phyloP scores from a whole-genome alignment of 2,888 invertebrate genomes.

The Brachypterus glaber region DNA sequence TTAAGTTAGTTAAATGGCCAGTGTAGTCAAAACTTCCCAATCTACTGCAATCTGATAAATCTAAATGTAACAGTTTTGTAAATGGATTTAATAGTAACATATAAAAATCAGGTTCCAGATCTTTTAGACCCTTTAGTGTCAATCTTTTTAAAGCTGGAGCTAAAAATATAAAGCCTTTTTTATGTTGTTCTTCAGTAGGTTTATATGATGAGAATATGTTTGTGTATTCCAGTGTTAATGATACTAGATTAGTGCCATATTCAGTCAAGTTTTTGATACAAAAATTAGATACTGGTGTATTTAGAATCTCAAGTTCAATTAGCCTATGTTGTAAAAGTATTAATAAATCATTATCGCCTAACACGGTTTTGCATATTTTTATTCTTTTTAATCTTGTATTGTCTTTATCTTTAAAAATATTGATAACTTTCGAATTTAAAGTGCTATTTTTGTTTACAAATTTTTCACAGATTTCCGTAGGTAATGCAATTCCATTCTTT shows the following conservation, averaged over 20 bases:
- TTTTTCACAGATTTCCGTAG: conserved; percentile 63
- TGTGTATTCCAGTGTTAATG: conserved; percentile 58
- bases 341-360: conserved; percentile 62
- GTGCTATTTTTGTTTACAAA: conserved; percentile 46
- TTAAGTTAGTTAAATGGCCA: conserved; percentile 55
- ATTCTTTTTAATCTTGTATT: conserved; percentile 61
- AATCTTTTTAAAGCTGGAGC: conserved; percentile 53
- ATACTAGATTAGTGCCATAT: conserved; percentile 58
- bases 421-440: conserved; percentile 58
- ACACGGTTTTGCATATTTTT: conserved; percentile 58
- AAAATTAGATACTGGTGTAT: conserved; percentile 58
- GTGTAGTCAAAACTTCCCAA: conserved; percentile 59
- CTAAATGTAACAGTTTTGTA: conserved; percentile 55
- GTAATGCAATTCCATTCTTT: conserved; percentile 53
- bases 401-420: conserved; percentile 58
- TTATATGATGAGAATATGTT: conserved; percentile 45
- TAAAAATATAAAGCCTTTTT: conserved; percentile 45
- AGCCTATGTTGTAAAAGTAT: conserved; percentile 65
- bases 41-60: conserved; percentile 58
- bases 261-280: conserved; percentile 59
- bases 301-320: conserved; percentile 62
- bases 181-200: conserved; percentile 32
- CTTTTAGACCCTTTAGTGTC: conserved; percentile 46
- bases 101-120: conserved; percentile 44
- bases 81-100: conserved; percentile 50